Base-by-base conservation (phyloP, 2,797 vertebrate genomes). In the Melanotaenia nigrans region DNA sequence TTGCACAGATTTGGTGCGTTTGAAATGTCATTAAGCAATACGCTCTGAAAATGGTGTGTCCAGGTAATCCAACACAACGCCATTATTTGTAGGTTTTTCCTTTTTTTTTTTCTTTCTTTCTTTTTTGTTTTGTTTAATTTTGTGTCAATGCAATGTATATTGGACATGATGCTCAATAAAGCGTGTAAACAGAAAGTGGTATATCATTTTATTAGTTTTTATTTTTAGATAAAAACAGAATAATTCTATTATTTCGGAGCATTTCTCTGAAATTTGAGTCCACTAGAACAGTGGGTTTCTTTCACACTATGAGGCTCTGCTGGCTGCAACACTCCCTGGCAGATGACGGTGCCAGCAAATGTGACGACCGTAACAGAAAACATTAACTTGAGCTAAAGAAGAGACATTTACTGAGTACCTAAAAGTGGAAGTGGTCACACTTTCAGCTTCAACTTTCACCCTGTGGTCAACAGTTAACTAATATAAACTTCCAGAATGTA, bases 151-250 rank as follows among this genome's bases (percentile, higher is more conserved):
- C 92, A 92, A 90, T 93, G 91, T 93, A 92, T 93, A 92, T 93
- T 92, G 84, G 91, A 92, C 87, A 88, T 91, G 85, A 92, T 91
- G 90, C 91, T 92, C 84, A 94, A 94, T 94, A 94, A 94, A 94
- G 91, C 91, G 90, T 93, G 90, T 91, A 91, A 92, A 92, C 85
- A 30, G 30, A 74, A 65, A 92, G 56, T 54, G 22, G 61, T 76
- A 54, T 45, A 66, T 79, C 62, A n/a, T 55, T 84, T 60, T 38
- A 61, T 73, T 83, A 78, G 75, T 72, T 68, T 76, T 4, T 30
- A 30, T 35, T 90, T 90, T 87, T 73, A 71, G 51, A 87, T 77
- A 74, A 76, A 80, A 85, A 81, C 71, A 84, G 36, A 18, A 63
- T 65, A 18, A 82, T 84, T 90, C 55, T 85, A 78, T 79, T 76